These are phyloP conservation scores for Phyllostomus discolor DNA, from an alignment of 2,113 vertebrate genomes.

Conservation along the genomic window DNA sequence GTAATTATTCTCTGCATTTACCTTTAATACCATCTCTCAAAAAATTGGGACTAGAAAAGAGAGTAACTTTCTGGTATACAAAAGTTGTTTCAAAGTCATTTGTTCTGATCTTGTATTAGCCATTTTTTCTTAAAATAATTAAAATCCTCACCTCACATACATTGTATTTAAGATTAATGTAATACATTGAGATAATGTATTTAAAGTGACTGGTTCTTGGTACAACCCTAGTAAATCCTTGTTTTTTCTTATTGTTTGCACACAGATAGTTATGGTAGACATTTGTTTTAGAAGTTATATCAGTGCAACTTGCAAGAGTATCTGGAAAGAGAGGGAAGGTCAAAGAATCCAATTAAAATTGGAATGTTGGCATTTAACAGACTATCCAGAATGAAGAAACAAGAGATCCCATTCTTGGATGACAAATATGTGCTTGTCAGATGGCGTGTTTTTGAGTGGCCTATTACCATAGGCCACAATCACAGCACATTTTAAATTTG, in stretches of 20 bases:
- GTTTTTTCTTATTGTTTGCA: background rate
- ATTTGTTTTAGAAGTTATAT: background rate
- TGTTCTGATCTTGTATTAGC: background rate
- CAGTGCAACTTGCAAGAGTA: background rate
- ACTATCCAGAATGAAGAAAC: background rate
- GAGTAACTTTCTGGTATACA: background rate
- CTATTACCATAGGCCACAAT: background rate
- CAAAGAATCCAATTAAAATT: background rate
- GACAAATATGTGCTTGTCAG: background rate
- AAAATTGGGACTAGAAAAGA: background rate
- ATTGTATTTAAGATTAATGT: background rate
- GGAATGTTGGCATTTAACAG: background rate
- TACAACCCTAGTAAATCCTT: background rate
- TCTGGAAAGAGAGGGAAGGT: background rate
- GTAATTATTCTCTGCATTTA: conserved; percentile 61
- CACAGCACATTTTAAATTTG: background rate
- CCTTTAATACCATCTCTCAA: conserved; percentile 41
- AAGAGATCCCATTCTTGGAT: background rate
- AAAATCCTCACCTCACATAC: background rate
- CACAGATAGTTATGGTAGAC: background rate
- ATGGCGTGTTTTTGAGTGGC: background rate
- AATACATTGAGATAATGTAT: background rate
- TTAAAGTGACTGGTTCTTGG: background rate
- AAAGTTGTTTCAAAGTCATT: conserved; percentile 53
- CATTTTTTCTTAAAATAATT: conserved; percentile 27